phyloP scores from a whole-genome alignment of 2,888 invertebrate species.

The Drosophila robusta region DNA sequence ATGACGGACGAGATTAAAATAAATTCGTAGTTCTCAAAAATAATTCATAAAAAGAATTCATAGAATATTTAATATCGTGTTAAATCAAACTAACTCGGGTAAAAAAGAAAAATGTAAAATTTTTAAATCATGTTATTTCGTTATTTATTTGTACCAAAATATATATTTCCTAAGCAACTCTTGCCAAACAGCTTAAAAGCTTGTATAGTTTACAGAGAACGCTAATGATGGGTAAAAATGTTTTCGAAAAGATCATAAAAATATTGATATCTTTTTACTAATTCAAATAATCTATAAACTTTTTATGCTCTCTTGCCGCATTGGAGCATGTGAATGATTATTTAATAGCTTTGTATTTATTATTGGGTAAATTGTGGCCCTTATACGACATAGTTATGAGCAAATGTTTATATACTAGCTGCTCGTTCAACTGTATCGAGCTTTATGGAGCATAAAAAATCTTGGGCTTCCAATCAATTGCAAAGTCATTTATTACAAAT shows the following conservation, averaged over 20 bases:
- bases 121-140: too few species aligned
- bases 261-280: conserved; percentile 19
- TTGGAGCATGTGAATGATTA: conserved; percentile 18
- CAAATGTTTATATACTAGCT: conserved; percentile 9
- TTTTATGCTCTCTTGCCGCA: conserved; percentile 26
- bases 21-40: too few species aligned
- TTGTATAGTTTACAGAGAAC: too few species aligned
- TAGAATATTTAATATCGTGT: too few species aligned
- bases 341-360: conserved; percentile 13
- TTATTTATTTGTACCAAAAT: too few species aligned
- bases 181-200: too few species aligned
- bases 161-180: too few species aligned
- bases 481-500: conserved; percentile 80
- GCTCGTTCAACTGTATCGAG: conserved; percentile 36
- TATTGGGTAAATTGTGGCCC: conserved; percentile 7
- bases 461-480: conserved; percentile 70
- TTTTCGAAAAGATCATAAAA: conserved; percentile 12
- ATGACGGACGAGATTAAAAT: too few species aligned
- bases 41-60: too few species aligned
- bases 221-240: not conserved
- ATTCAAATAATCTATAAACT: conserved; percentile 36
- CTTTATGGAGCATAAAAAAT: conserved; percentile 63
- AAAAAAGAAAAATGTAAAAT: too few species aligned
- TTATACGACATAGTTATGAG: conserved; percentile 34
- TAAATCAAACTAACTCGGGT: too few species aligned